phyloP scores from a whole-genome alignment of 2,797 vertebrate genomes.

The Danionella dracula region DNA sequence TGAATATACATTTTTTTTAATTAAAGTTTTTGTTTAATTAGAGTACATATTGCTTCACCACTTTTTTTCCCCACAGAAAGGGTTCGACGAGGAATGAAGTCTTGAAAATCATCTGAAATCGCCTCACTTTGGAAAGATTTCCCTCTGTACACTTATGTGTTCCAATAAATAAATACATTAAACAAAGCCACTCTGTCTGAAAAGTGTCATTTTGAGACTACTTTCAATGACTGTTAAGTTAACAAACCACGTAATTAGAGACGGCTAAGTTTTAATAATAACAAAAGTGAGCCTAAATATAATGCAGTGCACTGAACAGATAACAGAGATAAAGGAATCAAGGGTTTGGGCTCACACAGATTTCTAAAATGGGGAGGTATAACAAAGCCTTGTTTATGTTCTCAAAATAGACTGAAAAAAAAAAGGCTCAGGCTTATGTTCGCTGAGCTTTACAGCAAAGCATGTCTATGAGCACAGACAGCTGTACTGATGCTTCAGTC shows the following conservation, averaged over 20 bases:
- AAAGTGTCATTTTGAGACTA: neutral
- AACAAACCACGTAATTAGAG: too few species aligned
- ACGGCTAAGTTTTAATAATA: too few species aligned
- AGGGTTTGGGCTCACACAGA: slow-evolving; percentile 1
- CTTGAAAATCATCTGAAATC: slow-evolving; percentile 49
- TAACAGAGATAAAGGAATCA: neutral
- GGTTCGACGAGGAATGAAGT: slow-evolving; percentile 72
- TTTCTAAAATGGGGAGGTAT: slow-evolving; percentile 30
- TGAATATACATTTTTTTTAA: too few species aligned
- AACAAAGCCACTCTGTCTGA: slow-evolving; percentile 20
- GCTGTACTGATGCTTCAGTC: slow-evolving; percentile 50
- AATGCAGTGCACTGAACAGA: neutral
- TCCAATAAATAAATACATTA: neutral
- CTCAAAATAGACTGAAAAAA: slow-evolving; percentile 56
- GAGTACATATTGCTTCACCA: too few species aligned
- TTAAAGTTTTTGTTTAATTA: too few species aligned
- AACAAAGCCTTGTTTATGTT: slow-evolving; percentile 48
- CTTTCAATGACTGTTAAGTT: too few species aligned
- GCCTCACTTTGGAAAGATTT: neutral
- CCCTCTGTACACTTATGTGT: neutral
- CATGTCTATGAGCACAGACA: slow-evolving; percentile 47
- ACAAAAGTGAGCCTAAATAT: too few species aligned
- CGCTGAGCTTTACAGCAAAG: slow-evolving; percentile 46
- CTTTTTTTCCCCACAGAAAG: slow-evolving; percentile 61
- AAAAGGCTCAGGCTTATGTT: slow-evolving; percentile 48